phyloP scores from a whole-genome alignment of 2,113 vertebrate genomes.

The Sander vitreus region DNA sequence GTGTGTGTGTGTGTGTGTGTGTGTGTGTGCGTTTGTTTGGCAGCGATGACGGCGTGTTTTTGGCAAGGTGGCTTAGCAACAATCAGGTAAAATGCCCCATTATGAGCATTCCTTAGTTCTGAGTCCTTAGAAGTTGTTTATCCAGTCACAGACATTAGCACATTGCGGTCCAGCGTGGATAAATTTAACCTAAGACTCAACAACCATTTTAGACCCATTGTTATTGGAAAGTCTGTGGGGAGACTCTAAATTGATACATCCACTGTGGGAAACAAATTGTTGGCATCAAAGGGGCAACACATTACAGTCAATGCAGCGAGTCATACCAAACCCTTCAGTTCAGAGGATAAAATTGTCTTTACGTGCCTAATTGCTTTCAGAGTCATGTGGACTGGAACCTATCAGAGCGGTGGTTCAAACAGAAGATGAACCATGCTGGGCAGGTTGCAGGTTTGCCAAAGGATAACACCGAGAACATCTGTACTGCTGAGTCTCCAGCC shows the following conservation, averaged over 20 bases:
- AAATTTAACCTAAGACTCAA: constrained; percentile 53
- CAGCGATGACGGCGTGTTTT: constrained; percentile 56
- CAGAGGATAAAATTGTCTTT: constrained; percentile 34
- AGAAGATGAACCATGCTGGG: background rate
- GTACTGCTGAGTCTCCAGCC: background rate
- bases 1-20: background rate
- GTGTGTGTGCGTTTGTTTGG: constrained; percentile 34
- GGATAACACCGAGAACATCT: background rate
- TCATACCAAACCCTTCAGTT: constrained; percentile 11
- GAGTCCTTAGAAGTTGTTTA: constrained; percentile 49
- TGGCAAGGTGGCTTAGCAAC: constrained; percentile 65
- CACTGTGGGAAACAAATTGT: constrained; percentile 37
- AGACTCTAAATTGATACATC: constrained; percentile 45
- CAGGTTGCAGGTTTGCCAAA: constrained; percentile 12
- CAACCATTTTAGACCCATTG: constrained; percentile 23
- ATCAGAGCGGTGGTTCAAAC: background rate
- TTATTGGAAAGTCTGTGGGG: constrained; percentile 42
- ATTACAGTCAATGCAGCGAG: background rate
- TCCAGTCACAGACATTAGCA: constrained; percentile 54
- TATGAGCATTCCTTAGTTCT: constrained; percentile 67
- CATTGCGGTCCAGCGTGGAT: constrained; percentile 4
- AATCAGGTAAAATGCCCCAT: constrained; percentile 78
- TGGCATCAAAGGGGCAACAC: constrained; percentile 44
- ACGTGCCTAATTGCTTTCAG: constrained; percentile 53
- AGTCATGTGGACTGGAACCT: constrained; percentile 38